A percentile compares a stretch with the other conserved stretches of the same genome.
These are phyloP conservation scores for Boulengeromyrus knoepffleri DNA, from an alignment of 2,113 vertebrate genomes.

Conservation along the genomic window DNA sequence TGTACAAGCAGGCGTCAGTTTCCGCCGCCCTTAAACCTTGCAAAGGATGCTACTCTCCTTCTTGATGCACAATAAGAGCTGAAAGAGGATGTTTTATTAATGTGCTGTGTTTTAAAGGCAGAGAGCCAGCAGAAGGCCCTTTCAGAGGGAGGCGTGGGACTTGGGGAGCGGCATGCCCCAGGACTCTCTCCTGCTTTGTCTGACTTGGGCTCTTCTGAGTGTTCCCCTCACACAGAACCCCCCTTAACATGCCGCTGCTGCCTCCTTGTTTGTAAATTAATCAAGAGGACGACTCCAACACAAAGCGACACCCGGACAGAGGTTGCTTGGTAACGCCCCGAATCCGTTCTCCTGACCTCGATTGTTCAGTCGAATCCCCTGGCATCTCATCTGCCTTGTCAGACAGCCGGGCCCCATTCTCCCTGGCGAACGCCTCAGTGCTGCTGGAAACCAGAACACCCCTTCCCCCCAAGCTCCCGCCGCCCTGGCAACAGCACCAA, in stretches of 20 bases:
- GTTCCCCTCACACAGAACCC: conserved; percentile 41
- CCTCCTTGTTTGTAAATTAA: conserved; percentile 56
- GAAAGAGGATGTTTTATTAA: neutral
- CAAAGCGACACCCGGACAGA: conserved; percentile 56
- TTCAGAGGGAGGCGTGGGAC: neutral
- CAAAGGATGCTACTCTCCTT: neutral
- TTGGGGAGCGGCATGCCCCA: neutral
- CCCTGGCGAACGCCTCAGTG: conserved; percentile 57
- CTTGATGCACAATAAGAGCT: neutral
- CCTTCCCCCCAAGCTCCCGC: conserved; percentile 45
- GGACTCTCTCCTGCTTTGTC: conserved; percentile 34
- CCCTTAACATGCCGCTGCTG: conserved; percentile 52
- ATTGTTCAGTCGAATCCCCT: conserved; percentile 60
- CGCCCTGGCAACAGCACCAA: conserved; percentile 65
- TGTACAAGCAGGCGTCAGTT: neutral
- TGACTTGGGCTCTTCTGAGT: conserved; percentile 38
- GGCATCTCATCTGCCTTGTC: conserved; percentile 42
- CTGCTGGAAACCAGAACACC: conserved; percentile 60
- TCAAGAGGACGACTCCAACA: conserved; percentile 56
- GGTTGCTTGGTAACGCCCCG: conserved; percentile 54
- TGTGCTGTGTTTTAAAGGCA: neutral
- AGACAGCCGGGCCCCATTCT: conserved; percentile 42
- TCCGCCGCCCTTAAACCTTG: neutral
- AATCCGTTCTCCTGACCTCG: conserved; percentile 53
- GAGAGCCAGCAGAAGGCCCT: neutral